These are phyloP conservation scores for Tamias sibiricus DNA, from an alignment of 2,113 vertebrate species.

Conservation along the genomic window DNA sequence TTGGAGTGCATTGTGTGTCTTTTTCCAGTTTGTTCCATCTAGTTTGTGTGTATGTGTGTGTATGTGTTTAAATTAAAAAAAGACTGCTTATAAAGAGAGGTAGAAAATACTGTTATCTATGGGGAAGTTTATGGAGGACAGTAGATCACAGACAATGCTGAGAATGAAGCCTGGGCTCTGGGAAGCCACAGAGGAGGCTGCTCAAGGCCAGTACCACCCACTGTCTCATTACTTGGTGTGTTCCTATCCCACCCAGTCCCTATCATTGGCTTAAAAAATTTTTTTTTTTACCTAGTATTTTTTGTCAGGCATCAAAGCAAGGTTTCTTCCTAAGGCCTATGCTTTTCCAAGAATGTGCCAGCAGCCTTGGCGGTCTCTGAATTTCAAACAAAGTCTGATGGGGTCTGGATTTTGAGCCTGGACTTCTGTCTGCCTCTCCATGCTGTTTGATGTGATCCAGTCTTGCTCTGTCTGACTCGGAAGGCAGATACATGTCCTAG, in stretches of 20 bases:
- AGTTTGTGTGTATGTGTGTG: not conserved
- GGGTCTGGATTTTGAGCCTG: constrained; percentile 59
- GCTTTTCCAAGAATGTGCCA: constrained; percentile 66
- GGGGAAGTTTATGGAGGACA: not conserved
- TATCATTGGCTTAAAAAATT: not conserved
- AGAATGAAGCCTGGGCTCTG: not conserved
- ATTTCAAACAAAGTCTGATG: constrained; percentile 65
- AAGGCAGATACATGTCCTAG: not conserved
- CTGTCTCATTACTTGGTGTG: not conserved
- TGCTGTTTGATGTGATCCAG: constrained; percentile 62
- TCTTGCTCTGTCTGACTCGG: constrained; percentile 38
- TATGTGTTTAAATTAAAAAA: not conserved
- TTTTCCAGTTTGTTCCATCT: not conserved
- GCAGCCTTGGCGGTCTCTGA: constrained; percentile 35
- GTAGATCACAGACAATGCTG: not conserved
- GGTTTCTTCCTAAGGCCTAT: constrained; percentile 36
- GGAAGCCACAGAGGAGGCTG: not conserved
- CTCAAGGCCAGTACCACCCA: not conserved
- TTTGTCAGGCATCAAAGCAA: constrained; percentile 12
- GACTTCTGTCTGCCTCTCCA: constrained; percentile 40
- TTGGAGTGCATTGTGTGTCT: not conserved
- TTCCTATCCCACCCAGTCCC: not conserved
- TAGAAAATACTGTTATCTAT: not conserved
- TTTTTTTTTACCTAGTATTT: constrained; percentile 24
- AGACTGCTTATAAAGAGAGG: not conserved